These are phyloP conservation scores for Accipiter virgatus DNA, from an alignment of 2,113 vertebrate species.

Conservation along the genomic window DNA sequence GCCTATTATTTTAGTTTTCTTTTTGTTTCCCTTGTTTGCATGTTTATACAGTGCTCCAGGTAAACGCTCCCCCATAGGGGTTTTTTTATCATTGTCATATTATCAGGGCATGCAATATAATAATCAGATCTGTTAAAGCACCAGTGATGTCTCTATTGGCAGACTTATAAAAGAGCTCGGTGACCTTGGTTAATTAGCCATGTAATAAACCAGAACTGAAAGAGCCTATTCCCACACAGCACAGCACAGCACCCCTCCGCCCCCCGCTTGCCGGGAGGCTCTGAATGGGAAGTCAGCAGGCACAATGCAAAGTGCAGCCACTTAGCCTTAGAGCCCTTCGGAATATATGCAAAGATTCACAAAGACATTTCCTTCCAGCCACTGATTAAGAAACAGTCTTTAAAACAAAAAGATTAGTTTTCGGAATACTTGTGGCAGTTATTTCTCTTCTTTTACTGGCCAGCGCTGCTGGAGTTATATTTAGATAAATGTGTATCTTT, in stretches of 20 bases:
- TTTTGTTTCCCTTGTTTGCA: not conserved
- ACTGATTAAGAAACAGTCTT: conserved; percentile 18
- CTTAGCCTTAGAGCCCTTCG: conserved; percentile 42
- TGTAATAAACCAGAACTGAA: conserved; percentile 76
- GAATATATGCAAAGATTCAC: conserved; percentile 49
- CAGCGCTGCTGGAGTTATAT: not conserved
- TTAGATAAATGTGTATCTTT: not conserved
- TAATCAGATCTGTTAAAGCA: conserved; percentile 53
- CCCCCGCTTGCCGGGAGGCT: conserved; percentile 38
- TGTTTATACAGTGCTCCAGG: not conserved
- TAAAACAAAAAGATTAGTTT: not conserved
- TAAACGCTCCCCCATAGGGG: not conserved
- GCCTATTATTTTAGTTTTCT: not conserved
- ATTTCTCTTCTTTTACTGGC: not conserved
- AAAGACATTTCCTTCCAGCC: conserved; percentile 40
- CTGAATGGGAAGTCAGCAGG: conserved; percentile 66
- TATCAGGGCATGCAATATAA: conserved; percentile 38
- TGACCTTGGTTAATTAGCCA: conserved; percentile 78
- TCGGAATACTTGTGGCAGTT: not conserved
- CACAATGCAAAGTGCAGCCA: conserved; percentile 51
- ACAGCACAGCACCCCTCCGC: conserved; percentile 58
- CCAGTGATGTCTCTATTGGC: conserved; percentile 64
- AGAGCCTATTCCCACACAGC: conserved; percentile 72
- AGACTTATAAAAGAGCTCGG: conserved; percentile 54
- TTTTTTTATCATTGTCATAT: not conserved